Percentiles rank a stretch among this genome's conserved stretches.
Evolutionary conservation across 2,797 vertebrate species (phyloP).

Genomic region (Pseudochromis fuscus): DNA sequence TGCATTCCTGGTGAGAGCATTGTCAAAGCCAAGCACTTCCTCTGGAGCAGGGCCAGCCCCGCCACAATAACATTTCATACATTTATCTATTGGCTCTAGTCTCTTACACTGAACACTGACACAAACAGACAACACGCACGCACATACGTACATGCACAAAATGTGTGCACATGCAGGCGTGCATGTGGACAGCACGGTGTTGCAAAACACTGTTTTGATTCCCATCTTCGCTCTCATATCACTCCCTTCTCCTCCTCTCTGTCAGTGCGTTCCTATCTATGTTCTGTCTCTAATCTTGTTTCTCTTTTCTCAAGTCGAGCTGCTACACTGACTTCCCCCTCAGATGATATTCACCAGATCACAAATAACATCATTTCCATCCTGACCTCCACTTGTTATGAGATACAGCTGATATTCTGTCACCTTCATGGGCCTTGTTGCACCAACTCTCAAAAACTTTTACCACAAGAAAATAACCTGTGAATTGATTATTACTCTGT

Average conservation of each 20-base stretch:
- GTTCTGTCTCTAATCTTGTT: conserved; percentile 29
- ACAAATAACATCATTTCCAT: conserved; percentile 20
- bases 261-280: conserved; percentile 36
- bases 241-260: conserved; percentile 19
- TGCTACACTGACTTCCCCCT: conserved; percentile 4
- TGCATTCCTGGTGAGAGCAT: conserved; percentile 88
- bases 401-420: conserved; percentile 1
- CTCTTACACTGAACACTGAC: conserved; percentile 63
- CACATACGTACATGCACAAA: conserved; percentile 10
- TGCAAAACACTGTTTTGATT: conserved; percentile 66
- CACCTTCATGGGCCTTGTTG: not conserved
- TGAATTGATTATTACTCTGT: not conserved
- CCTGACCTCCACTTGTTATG: conserved; percentile 31
- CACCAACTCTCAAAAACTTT: not conserved
- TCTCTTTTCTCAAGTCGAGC: conserved; percentile 29
- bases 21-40: conserved; percentile 88
- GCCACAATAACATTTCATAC: conserved; percentile 84
- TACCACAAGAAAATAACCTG: too few species aligned
- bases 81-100: conserved; percentile 74
- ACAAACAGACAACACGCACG: conserved; percentile 55
- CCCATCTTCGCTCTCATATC: conserved; percentile 40
- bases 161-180: conserved; percentile 9
- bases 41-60: conserved; percentile 78
- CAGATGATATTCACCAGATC: conserved; percentile 17
- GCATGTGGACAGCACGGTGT: conserved; percentile 7